phyloP scores from a whole-genome alignment of 2,797 vertebrate species.

The Otus scops region DNA sequence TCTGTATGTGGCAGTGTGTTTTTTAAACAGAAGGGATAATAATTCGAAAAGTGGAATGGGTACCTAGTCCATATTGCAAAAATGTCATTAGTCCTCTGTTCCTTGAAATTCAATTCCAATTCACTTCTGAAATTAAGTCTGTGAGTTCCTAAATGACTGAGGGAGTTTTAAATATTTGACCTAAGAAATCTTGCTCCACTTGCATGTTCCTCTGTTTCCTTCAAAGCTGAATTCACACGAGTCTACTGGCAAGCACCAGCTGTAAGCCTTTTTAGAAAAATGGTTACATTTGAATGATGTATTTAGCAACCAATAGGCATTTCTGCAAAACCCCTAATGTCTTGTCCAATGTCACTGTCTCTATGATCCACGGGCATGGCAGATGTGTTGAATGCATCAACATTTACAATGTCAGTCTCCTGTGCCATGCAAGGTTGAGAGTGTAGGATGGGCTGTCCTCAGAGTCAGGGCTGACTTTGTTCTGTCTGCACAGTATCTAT shows the following conservation, averaged over 20 bases:
- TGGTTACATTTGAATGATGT: neutral
- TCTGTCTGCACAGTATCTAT: neutral
- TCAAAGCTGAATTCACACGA: neutral
- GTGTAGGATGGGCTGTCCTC: neutral
- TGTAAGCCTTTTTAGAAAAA: neutral
- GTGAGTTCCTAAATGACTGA: neutral
- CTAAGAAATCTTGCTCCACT: neutral
- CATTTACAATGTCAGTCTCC: neutral
- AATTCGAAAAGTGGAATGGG: neutral
- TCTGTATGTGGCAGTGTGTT: neutral
- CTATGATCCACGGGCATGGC: neutral
- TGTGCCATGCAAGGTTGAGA: neutral
- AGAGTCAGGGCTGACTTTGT: neutral
- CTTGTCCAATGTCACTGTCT: neutral
- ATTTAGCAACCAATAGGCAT: neutral
- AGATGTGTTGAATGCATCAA: constrained; percentile 25
- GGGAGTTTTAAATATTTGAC: neutral
- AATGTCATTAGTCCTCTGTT: neutral
- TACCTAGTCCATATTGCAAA: neutral
- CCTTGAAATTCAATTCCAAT: neutral
- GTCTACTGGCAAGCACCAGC: neutral
- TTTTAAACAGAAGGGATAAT: neutral
- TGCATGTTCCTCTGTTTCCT: neutral
- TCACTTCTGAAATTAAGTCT: neutral
- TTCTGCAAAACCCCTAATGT: neutral